phyloP scores from a whole-genome alignment of 2,113 vertebrate species.

The Clarias macrocephalus region DNA sequence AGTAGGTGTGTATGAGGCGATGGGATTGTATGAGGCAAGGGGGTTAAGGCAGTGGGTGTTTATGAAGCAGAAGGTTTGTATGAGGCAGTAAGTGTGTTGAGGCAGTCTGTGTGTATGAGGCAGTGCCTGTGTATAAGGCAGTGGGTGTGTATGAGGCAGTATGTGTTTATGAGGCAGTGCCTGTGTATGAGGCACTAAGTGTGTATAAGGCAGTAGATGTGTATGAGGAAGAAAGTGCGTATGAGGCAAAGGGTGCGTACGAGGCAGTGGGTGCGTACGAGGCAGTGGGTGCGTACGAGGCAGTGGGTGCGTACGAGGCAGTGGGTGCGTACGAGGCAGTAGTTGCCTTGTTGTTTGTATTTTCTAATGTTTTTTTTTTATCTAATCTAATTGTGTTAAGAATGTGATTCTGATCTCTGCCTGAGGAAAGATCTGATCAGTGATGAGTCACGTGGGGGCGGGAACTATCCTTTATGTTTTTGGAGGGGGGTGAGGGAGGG shows the following conservation, averaged over 20 bases:
- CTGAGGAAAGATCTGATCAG: constrained; percentile 10
- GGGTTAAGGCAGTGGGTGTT: no score
- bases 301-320: background rate
- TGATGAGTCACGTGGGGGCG: background rate
- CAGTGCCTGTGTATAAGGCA: no score
- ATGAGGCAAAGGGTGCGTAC: no score
- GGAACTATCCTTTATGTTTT: background rate
- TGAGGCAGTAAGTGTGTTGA: background rate
- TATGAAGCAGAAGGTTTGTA: no score
- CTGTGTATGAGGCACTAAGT: no score
- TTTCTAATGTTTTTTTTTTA: background rate
- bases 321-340: no score
- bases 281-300: background rate
- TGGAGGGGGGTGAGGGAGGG: no score
- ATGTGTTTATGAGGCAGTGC: no score
- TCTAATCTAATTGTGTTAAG: background rate
- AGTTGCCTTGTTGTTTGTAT: background rate
- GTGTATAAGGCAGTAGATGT: no score
- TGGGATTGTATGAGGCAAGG: no score
- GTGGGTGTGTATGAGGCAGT: no score
- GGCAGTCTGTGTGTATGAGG: background rate
- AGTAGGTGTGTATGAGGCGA: background rate
- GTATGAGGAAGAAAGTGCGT: no score
- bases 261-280: background rate
- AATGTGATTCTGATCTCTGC: background rate